These are phyloP conservation scores for Eristalis intricaria DNA, from an alignment of 2,888 invertebrate genomes.

Conservation along the genomic window DNA sequence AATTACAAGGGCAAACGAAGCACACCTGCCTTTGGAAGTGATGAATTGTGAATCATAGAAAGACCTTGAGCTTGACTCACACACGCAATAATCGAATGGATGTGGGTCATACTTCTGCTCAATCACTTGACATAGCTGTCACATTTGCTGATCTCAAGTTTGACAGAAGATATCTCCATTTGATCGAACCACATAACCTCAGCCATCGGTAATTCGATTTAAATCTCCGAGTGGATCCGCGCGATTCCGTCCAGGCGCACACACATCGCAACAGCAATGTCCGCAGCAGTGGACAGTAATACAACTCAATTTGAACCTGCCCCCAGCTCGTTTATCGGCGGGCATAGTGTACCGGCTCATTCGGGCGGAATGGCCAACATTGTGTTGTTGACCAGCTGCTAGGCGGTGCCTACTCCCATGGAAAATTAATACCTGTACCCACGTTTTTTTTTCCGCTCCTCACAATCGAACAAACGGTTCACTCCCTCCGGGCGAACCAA, in stretches of 20 bases:
- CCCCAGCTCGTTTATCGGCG: background rate
- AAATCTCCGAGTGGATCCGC: conserved; percentile 16
- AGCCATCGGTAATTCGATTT: conserved; percentile 46
- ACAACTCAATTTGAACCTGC: conserved; percentile 51
- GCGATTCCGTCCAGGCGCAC: conserved; percentile 9
- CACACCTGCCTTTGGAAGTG: too few relatives aligned
- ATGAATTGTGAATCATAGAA: background rate
- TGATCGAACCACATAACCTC: conserved; percentile 47
- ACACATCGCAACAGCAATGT: conserved; percentile 20
- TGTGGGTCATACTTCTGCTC: background rate
- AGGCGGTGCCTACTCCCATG: conserved; percentile 28
- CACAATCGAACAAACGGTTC: conserved; percentile 28
- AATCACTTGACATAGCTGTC: conserved; percentile 34
- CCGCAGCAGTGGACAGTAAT: background rate
- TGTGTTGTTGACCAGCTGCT: too few relatives aligned
- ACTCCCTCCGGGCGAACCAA: conserved; percentile 23
- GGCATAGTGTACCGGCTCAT: conserved; percentile 1
- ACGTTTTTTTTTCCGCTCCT: background rate
- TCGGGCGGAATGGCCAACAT: conserved; percentile 50
- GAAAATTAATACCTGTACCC: conserved; percentile 48
- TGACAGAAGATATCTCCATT: conserved; percentile 63
- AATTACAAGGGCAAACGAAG: background rate
- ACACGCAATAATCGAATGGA: background rate
- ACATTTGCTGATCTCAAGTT: conserved; percentile 16
- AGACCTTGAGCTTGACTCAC: background rate